Evolutionary conservation across 2,113 vertebrate genomes (phyloP), one percentile per base, ranked within the genome.

Genomic region (Polyodon spathula): DNA sequence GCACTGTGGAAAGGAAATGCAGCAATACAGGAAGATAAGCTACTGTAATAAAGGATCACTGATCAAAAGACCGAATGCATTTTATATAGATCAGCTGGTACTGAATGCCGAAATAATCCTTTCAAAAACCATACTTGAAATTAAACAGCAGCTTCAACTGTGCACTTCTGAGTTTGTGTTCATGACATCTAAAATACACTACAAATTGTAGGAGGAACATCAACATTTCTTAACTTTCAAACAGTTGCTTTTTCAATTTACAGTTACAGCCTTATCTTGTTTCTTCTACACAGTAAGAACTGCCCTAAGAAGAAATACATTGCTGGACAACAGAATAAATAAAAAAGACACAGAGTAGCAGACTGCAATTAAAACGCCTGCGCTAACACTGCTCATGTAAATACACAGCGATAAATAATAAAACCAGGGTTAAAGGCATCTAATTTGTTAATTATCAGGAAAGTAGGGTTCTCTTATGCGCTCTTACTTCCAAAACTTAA

Each of bases 1-100:
- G 86, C 81, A 78, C 84, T 84, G 84, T 86, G 80, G 81, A 78
- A 86, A 84, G 84, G 84, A 88, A 88, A 84, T 84, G 81, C 83
- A 79, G 83, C 82, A 84, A 79, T 82, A 82, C 78, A 82, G 78
- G 79, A 54, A 15, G n/a, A 12, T 12, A 14, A n/a, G 11, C 67
- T 52, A 67, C 62, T 44, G 37, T 48, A 42, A 41, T 58, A 44
- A 17, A 54, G 46, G 46, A 50, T 50, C 46, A 59, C 63, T 43
- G n/a, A n/a, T n/a, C n/a, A n/a, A n/a, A n/a, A 54, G n/a, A 38
- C 27, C 17, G 39, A 52, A 64, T 58, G 56, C 40, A 64, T 41
- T 53, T 39, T 17, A 39, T 56, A 58, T 40, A 39, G 16, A 58
- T 52, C 67, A 60, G 51, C n/a, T n/a, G n/a, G n/a, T n/a, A n/a